A percentile compares a stretch with the other conserved stretches of the same genome.
These are phyloP conservation scores for Brevimyrus niger DNA, from an alignment of 2,113 vertebrate genomes.

Conservation along the genomic window DNA sequence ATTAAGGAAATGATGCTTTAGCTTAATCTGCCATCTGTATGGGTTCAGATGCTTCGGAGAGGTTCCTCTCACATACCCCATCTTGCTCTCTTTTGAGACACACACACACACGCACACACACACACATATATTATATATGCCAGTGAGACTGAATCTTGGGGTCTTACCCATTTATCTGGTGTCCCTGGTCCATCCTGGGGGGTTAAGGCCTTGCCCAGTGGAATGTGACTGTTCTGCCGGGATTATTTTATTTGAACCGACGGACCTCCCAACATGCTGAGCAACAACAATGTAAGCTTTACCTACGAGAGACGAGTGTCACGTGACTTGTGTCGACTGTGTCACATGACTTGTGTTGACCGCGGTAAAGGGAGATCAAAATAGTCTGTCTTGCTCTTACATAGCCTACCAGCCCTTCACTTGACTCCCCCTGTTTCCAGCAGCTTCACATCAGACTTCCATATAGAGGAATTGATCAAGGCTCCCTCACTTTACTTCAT, in stretches of 20 bases:
- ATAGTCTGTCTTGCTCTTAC: too few relatives aligned
- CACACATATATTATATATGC: background rate
- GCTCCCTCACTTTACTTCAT: background rate
- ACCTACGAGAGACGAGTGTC: constrained; percentile 27
- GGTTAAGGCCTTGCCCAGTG: background rate
- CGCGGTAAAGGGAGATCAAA: background rate
- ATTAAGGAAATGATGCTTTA: background rate
- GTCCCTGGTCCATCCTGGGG: background rate
- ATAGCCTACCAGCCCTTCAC: background rate
- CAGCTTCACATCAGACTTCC: background rate
- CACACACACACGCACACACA: background rate
- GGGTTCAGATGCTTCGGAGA: background rate
- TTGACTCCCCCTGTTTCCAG: background rate
- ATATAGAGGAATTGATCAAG: background rate
- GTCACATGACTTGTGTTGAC: background rate
- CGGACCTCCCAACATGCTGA: background rate
- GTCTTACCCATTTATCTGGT: background rate
- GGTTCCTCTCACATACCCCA: background rate
- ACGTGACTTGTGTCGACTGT: background rate
- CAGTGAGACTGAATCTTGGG: background rate
- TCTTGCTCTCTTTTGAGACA: background rate
- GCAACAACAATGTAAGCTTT: constrained; percentile 55
- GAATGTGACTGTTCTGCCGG: background rate
- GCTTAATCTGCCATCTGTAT: background rate
- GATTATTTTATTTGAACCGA: background rate